Percentiles rank a stretch among this genome's conserved stretches.
Conservation (phyloP, 35 echinoderm and acorn worm genomes). For the Lytechinus pictus region DNA sequence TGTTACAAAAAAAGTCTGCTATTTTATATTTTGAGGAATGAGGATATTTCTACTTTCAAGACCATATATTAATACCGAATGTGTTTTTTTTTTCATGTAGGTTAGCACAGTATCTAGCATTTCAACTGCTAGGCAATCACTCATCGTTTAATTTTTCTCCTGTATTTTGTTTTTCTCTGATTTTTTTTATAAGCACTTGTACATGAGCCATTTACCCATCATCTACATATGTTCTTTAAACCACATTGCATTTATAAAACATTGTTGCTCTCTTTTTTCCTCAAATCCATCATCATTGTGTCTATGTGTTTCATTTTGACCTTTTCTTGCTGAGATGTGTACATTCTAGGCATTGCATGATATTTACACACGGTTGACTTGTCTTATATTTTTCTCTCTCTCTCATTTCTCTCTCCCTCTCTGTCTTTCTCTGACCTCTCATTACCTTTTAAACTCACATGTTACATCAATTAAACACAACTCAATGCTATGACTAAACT, state of each 20-base stretch:
- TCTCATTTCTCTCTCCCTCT: background rate
- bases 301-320: slow-evolving; percentile 59
- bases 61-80: background rate
- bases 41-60: slow-evolving; percentile 4
- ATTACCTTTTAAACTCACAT: slow-evolving; percentile 39
- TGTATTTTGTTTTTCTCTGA: slow-evolving; percentile 53
- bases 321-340: slow-evolving; percentile 48
- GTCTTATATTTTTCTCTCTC: slow-evolving; percentile 26
- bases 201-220: slow-evolving; percentile 55
- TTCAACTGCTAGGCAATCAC: slow-evolving; percentile 50
- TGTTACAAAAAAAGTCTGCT: background rate
- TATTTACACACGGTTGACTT: slow-evolving; percentile 52
- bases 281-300: slow-evolving; percentile 61
- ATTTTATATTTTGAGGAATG: background rate
- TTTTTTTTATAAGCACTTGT: slow-evolving; percentile 63
- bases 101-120: slow-evolving; percentile 52
- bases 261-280: slow-evolving; percentile 59
- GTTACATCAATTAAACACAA: slow-evolving; percentile 46
- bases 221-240: slow-evolving; percentile 79
- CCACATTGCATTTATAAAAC: slow-evolving; percentile 84
- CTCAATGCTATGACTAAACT: slow-evolving; percentile 42
- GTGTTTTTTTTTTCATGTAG: slow-evolving; percentile 35
- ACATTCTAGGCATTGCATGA: slow-evolving; percentile 59
- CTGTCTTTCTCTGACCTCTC: background rate
- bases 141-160: slow-evolving; percentile 51